These are phyloP conservation scores for Nipponia nippon DNA, from an alignment of 2,113 vertebrate species.

Conservation along the genomic window DNA sequence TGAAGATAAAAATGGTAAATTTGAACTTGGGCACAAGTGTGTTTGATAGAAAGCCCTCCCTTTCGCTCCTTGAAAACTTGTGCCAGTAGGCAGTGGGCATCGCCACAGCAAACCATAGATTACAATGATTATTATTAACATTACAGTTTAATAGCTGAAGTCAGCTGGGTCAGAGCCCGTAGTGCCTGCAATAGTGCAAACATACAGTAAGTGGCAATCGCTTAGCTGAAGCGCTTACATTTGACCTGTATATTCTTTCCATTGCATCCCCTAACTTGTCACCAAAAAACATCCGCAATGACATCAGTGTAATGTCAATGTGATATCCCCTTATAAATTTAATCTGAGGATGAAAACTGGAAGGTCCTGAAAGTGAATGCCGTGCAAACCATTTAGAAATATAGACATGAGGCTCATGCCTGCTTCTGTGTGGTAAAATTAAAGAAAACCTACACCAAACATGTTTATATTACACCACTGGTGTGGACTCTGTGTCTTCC, in stretches of 20 bases:
- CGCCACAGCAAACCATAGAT: background rate
- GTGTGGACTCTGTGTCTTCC: background rate
- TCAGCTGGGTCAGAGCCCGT: background rate
- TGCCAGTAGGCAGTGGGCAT: background rate
- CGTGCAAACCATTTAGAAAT: background rate
- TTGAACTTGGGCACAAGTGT: constrained; percentile 28
- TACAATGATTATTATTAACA: background rate
- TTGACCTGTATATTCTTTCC: background rate
- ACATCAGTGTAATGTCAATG: background rate
- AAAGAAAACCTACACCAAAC: background rate
- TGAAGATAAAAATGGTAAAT: constrained; percentile 67
- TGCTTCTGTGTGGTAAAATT: background rate
- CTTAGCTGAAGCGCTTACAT: background rate
- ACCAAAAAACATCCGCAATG: background rate
- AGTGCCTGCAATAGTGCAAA: background rate
- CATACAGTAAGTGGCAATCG: background rate
- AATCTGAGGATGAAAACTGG: background rate
- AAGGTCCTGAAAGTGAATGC: background rate
- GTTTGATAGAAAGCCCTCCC: background rate
- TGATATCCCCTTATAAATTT: background rate
- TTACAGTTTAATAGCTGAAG: background rate
- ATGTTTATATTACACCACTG: rapidly evolving
- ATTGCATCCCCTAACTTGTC: background rate
- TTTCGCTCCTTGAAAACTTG: background rate
- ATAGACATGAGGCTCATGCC: rapidly evolving